Evolutionary conservation across 2,797 vertebrate genomes (phyloP), one percentile per base, ranked within the genome.

Genomic region (Hydrophis major): DNA sequence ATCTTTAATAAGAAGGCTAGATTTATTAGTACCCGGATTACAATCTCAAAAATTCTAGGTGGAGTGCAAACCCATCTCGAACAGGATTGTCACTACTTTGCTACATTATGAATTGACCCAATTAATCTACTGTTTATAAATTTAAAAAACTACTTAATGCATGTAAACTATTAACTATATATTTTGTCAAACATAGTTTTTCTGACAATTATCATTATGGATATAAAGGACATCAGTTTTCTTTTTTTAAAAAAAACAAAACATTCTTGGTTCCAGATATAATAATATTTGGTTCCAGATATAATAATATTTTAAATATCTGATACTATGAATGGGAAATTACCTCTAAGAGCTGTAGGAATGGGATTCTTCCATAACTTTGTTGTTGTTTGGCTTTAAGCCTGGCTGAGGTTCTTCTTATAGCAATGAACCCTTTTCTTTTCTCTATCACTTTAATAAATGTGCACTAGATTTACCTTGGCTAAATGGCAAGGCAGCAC

Each of bases 401-500:
- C 95, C 91, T 94, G 96, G 94, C 95, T 95, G 95, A 94, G 95
- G 92, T 91, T 89, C 95, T 93, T 95, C 95, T 92, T 93, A 94
- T 93, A 92, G 92, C 95, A 95, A 69, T 89, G 94, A 93, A 95
- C 87, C 92, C 88, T 93, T 93, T 90, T 60, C 92, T 95, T 94
- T 93, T 88, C 91, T 91, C 90, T 94, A 89, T 92, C 57, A 86
- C 93, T 95, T 95, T 97, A 94, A 97, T 94, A 96, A 96, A 97
- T 91, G 94, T 94, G 95, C 92, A 92, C 63, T 94, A 94, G 93
- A 7, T 96, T 94, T 86, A n/a, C 94, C 96, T 91, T 94, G 93
- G 95, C 95, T 93, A 83, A n/a, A 95, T 16, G 32, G 94, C 96
- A 96, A 92, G 95, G 94, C 95, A 97, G 96, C 97, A 96, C 95